These are phyloP conservation scores for Folsomia candida DNA, from an alignment of 2,888 invertebrate genomes.

Conservation along the genomic window DNA sequence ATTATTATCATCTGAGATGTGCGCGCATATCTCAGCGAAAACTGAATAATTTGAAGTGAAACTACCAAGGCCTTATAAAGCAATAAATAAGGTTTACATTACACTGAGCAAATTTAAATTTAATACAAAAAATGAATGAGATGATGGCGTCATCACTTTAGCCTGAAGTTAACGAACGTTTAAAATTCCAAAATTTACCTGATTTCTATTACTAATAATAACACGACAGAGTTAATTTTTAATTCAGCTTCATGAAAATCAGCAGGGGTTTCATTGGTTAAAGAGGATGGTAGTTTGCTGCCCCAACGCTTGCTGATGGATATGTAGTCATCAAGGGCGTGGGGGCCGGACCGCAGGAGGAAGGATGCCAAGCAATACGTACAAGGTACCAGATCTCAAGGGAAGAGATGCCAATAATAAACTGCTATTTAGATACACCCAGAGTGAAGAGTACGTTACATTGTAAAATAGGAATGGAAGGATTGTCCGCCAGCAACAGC, in stretches of 20 bases:
- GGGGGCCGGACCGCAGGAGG: constrained; percentile 13
- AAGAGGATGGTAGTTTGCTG: neutral
- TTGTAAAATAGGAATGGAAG: constrained; percentile 3
- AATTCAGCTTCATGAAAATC: neutral
- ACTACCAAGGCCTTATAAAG: too few species aligned
- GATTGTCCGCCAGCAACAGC: constrained; percentile 28
- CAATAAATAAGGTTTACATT: neutral
- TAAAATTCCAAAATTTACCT: too few species aligned
- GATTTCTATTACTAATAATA: too few species aligned
- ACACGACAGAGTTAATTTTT: neutral
- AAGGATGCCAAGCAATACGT: neutral
- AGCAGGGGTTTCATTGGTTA: neutral
- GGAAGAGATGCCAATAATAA: neutral
- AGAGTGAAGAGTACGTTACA: neutral
- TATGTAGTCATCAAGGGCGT: constrained; percentile 34
- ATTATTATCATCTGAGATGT: too few species aligned
- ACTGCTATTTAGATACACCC: neutral
- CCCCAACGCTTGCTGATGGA: neutral
- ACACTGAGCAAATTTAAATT: neutral
- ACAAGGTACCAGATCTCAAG: neutral
- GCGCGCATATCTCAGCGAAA: too few species aligned
- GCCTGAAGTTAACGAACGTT: too few species aligned
- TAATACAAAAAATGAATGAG: too few species aligned
- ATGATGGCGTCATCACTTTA: too few species aligned
- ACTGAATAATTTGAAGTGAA: too few species aligned